Conservation (phyloP, 2,888 invertebrate genomes). For the Calameuta pallipes region DNA sequence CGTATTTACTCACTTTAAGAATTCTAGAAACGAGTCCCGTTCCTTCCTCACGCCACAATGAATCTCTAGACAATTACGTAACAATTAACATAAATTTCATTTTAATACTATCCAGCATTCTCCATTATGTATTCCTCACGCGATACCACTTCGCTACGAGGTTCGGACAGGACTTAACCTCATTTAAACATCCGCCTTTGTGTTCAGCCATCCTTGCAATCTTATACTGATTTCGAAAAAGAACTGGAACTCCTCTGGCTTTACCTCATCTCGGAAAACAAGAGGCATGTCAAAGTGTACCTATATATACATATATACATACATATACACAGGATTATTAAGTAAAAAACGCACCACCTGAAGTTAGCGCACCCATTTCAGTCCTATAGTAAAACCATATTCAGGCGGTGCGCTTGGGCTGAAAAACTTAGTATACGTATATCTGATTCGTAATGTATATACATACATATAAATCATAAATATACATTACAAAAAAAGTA, state of each 20-base stretch:
- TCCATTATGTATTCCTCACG: conserved; percentile 5
- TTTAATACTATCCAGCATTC: background rate
- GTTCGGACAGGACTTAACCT: conserved; percentile 7
- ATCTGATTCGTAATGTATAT: too few species aligned
- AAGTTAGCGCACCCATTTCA: too few species aligned
- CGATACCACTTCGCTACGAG: background rate
- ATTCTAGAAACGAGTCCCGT: background rate
- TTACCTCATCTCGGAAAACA: background rate
- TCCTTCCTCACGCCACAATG: conserved; percentile 8
- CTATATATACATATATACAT: too few species aligned
- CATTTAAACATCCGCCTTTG: conserved; percentile 10
- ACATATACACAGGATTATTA: too few species aligned
- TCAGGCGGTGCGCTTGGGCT: too few species aligned
- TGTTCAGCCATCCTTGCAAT: background rate
- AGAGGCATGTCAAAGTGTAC: background rate
- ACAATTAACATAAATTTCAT: conserved; percentile 13
- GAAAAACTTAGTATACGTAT: too few species aligned
- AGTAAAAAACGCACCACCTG: too few species aligned
- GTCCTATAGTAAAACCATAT: too few species aligned
- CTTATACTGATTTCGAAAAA: background rate
- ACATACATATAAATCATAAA: too few species aligned
- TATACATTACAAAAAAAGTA: too few species aligned
- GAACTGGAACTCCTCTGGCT: background rate
- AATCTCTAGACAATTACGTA: conserved; percentile 10
- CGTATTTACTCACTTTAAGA: too few species aligned